Base-by-base conservation (phyloP, 2,888 invertebrate genomes). In the Drosophila dives region DNA sequence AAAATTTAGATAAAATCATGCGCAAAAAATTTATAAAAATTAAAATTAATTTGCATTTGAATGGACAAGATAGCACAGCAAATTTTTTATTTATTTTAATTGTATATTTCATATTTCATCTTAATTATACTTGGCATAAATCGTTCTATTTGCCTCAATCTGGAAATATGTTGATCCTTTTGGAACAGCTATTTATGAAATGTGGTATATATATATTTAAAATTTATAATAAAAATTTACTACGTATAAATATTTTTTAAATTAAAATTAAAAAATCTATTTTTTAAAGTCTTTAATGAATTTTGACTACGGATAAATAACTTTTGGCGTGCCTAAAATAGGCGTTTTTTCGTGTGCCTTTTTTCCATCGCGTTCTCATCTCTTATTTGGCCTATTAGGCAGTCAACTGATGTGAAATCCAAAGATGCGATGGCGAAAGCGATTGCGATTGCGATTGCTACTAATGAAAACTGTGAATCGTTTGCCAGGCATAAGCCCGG, bases 391-490 rank as follows among this genome's bases (percentile, higher is more conserved):
- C 34, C 29, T 80, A 86, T 62, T 45, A 58, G 64, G 50, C 42
- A 68, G 62, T 61, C 40, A 40, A 42, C 59, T 59, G 67, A 29
- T 29, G 29, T 61, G 61, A n/a, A 72, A 51, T 50, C 48, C 15
- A 20, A 8, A 45, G 20, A 64, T 61, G 50, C 72, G 50, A 80
- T 62, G 59, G 61, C 53, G 40, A 62, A 32, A 38, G 45, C 67
- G 45, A 45, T 45, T 0, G 20, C 12, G 45, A 81, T 62, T 63
- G 60, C 60, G 50, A 59, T 56, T 50, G 61, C 67, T 61, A 74
- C 81, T 83, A 83, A 89, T 89, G 89, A 86, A 86, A 83, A 65
- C 49, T 51, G 81, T 86, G 70, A 89, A 63, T 65, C 64, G 65
- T 49, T 64, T 56, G 75, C 56, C 75, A 29, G 29, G 15, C 58